phyloP scores from a whole-genome alignment of 1,140 invertebrate genomes.

The Aphidius gifuensis region DNA sequence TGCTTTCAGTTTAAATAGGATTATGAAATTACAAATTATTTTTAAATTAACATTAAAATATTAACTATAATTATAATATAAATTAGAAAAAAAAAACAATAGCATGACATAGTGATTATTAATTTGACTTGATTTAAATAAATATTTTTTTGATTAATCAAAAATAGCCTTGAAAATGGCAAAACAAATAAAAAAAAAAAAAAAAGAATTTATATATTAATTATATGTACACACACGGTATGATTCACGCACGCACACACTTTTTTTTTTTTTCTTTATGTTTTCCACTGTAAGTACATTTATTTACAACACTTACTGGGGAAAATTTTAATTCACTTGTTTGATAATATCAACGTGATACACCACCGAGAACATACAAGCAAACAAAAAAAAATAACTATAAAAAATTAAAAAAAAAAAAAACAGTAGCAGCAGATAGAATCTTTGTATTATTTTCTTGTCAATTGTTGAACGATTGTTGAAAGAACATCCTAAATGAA shows the following conservation, averaged over 20 bases:
- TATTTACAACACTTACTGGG: constrained; percentile 55
- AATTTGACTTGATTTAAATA: background rate
- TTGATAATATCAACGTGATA: constrained; percentile 8
- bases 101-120: background rate
- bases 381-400: background rate
- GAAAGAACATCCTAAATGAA: constrained; percentile 25
- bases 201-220: constrained; percentile 15
- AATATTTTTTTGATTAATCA: background rate
- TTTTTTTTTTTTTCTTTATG: constrained; percentile 29
- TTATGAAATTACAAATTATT: background rate
- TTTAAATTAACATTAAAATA: background rate
- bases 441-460: constrained; percentile 22
- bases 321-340: constrained; percentile 34
- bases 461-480: constrained; percentile 18
- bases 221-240: constrained; percentile 22
- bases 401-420: too few species aligned
- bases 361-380: background rate
- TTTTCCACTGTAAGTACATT: constrained; percentile 57
- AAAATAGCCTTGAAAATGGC: background rate
- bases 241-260: constrained; percentile 45
- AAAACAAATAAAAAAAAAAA: background rate
- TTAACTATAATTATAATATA: background rate
- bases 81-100: background rate
- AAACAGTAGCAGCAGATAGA: too few species aligned
- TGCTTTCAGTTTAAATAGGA: too few species aligned